phyloP scores from a whole-genome alignment of 1,140 invertebrate genomes.

The Popillia japonica region DNA sequence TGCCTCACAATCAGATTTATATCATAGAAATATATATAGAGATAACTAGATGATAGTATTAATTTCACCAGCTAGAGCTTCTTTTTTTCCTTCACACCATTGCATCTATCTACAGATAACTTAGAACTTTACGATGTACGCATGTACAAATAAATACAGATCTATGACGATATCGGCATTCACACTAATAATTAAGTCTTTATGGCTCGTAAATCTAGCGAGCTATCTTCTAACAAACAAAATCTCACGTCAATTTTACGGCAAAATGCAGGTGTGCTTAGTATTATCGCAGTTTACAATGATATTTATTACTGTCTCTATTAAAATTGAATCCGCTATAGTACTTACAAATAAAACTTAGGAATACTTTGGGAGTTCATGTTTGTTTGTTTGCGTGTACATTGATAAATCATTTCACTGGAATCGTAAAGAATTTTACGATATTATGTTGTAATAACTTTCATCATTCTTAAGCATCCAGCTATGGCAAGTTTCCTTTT shows the following conservation, averaged over 20 bases:
- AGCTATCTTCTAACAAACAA: neutral
- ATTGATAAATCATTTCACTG: too few species aligned
- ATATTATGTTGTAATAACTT: too few species aligned
- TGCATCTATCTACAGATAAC: neutral
- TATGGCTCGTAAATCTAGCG: neutral
- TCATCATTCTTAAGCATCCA: too few species aligned
- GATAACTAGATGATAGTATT: neutral
- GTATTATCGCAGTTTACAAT: neutral
- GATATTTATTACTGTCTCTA: neutral
- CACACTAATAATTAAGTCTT: conserved; percentile 26
- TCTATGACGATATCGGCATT: neutral
- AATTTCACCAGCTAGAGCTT: neutral
- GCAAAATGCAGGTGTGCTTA: neutral
- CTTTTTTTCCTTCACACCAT: neutral
- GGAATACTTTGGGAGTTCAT: too few species aligned
- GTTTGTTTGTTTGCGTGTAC: too few species aligned
- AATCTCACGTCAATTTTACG: neutral
- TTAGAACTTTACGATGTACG: conserved; percentile 10
- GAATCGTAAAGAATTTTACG: too few species aligned
- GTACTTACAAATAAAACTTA: too few species aligned
- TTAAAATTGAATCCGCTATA: neutral
- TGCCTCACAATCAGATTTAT: neutral
- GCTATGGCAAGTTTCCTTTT: too few species aligned
- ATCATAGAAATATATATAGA: neutral
- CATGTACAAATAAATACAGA: conserved; percentile 14